Evolutionary conservation across 1,140 invertebrate genomes (phyloP).

Genomic region (Berghia stephanieae): DNA sequence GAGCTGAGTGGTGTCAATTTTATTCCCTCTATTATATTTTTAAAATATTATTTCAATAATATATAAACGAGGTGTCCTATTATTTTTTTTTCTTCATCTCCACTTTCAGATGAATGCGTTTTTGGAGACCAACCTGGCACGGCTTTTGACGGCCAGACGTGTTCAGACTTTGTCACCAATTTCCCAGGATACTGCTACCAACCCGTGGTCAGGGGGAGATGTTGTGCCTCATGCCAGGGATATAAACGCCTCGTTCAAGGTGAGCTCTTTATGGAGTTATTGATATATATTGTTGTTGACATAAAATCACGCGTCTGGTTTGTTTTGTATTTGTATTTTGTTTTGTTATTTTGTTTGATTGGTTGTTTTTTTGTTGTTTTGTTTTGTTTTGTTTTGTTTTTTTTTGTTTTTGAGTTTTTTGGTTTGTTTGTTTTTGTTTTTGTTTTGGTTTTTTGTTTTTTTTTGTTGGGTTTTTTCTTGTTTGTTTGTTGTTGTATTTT

Average conservation of each 20-base stretch:
- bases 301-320: background rate
- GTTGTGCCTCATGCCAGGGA: constrained; percentile 44
- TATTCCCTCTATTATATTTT: too few relatives aligned
- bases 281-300: background rate
- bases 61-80: too few relatives aligned
- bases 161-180: constrained; percentile 39
- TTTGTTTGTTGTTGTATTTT: too few relatives aligned
- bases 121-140: constrained; percentile 52
- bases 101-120: constrained; percentile 44
- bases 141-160: constrained; percentile 47
- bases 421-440: too few relatives aligned
- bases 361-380: too few relatives aligned
- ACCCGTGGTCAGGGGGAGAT: constrained; percentile 47
- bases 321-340: background rate
- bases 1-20: too few relatives aligned
- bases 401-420: too few relatives aligned
- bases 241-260: constrained; percentile 37
- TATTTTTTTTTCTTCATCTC: too few relatives aligned
- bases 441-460: too few relatives aligned
- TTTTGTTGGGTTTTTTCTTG: too few relatives aligned
- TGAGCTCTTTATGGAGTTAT: constrained; percentile 12
- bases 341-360: background rate
- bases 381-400: too few relatives aligned
- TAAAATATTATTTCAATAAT: too few relatives aligned
- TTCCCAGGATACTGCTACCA: constrained; percentile 54